A percentile compares a stretch with the other conserved stretches of the same genome.
phyloP scores from a whole-genome alignment of 2,113 vertebrate species.

The Solea senegalensis region DNA sequence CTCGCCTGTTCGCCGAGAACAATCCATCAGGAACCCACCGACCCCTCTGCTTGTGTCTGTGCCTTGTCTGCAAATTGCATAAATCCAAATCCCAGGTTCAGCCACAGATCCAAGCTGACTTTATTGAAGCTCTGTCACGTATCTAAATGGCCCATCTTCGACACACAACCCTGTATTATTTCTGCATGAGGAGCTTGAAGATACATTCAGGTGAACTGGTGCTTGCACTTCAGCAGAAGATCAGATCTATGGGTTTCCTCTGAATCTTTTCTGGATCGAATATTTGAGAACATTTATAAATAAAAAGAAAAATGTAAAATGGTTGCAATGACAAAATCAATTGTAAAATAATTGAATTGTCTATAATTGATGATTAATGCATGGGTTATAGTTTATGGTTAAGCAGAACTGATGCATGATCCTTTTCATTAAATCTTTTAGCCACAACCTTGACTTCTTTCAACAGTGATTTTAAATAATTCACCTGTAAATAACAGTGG shows the following conservation, averaged over 20 bases:
- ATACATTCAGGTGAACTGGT: slow-evolving; percentile 28
- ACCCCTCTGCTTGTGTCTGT: slow-evolving; percentile 51
- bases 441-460: background rate
- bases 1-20: slow-evolving; percentile 66
- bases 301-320: no score
- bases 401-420: background rate
- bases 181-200: slow-evolving; percentile 18
- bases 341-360: no score
- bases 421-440: slow-evolving; percentile 10
- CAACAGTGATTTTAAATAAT: background rate
- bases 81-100: slow-evolving; percentile 72
- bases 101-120: slow-evolving; percentile 65
- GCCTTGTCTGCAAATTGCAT: slow-evolving; percentile 69
- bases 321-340: no score
- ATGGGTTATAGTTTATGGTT: background rate
- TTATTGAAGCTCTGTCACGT: slow-evolving; percentile 51
- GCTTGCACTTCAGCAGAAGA: no score
- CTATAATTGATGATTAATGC: no score
- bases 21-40: slow-evolving; percentile 71
- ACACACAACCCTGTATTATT: slow-evolving; percentile 39
- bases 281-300: no score
- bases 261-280: no score
- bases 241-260: no score
- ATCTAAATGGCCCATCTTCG: slow-evolving; percentile 51
- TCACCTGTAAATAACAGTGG: background rate